Evolutionary conservation across 2,888 invertebrate species (phyloP), one percentile per base, ranked within the genome.

Genomic region (Eupithecia dodoneata): DNA sequence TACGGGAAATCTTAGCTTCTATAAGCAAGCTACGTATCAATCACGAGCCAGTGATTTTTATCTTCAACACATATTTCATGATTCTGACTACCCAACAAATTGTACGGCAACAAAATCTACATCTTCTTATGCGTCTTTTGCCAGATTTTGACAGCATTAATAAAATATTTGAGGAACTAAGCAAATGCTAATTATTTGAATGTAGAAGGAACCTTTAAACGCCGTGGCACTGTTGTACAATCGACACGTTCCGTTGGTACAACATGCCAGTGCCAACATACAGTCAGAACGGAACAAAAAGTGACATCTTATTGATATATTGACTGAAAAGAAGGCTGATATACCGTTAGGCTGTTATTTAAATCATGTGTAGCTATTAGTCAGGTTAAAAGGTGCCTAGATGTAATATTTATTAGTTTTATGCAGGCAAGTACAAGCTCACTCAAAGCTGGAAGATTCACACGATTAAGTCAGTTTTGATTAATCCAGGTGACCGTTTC

Each of bases 261-360:
- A 87, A 88, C 87, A 89, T 88, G 88, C 87, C 87, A 86, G 87
- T 81, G 84, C 84, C 82, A 72, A 74, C 75, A 70, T 63, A 67
- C 77, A 78, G 80, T 76, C 63, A 77, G 76, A 78, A 81, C 80
- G 81, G 79, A 84, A 91, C 88, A 92, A 92, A 93, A 92, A 91
- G 86, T 92, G 92, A 93, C 92, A 89, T 89, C 89, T 88, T 88
- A 92, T 93, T 93, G 93, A 93, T 92, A 92, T 92, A 93, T 92
- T 88, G 92, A 88, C 88, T 88, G 86, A 89, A 91, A 90, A 83
- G 70, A 63, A 63, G 86, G 84, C 88, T 89, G 86, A 87, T 88
- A 89, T 84, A 87, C 91, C 91, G 93, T 91, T 92, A 91, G 87
- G 87, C 90, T 89, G 92, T 92, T 92, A 92, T 90, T 91, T 90